Conservation (phyloP, 2,113 vertebrate genomes). For the Hippolais icterina region DNA sequence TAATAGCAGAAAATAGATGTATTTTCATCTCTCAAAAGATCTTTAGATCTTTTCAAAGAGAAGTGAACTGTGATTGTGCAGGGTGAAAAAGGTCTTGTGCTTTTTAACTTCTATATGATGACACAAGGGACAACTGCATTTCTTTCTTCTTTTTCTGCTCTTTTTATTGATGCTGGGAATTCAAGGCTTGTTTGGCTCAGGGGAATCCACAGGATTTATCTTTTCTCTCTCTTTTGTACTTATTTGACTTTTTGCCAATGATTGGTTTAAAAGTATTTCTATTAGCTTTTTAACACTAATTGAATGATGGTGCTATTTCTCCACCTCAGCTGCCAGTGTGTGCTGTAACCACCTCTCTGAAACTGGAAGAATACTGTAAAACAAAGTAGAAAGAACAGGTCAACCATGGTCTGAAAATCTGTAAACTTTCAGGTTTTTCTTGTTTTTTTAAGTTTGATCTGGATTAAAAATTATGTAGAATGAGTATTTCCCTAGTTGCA, state of each 20-base stretch:
- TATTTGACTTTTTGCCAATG: not conserved
- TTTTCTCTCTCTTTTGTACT: not conserved
- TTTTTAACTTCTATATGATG: constrained; percentile 44
- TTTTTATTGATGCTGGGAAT: constrained; percentile 8
- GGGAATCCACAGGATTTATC: not conserved
- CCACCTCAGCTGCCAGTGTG: not conserved
- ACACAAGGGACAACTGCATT: constrained; percentile 18
- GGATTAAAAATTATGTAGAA: not conserved
- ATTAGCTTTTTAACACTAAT: not conserved
- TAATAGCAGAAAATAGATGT: constrained; percentile 44
- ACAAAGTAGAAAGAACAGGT: not conserved
- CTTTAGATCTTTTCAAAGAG: constrained; percentile 42
- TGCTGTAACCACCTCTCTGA: not conserved
- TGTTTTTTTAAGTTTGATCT: not conserved
- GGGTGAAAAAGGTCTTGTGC: constrained; percentile 39
- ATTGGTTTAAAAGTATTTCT: not conserved
- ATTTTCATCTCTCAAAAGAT: constrained; percentile 46
- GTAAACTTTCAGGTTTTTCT: not conserved
- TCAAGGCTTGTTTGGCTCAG: not conserved
- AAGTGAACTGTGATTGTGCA: constrained; percentile 43
- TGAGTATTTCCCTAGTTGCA: not conserved
- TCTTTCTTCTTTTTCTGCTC: constrained; percentile 13
- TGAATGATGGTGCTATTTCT: not conserved
- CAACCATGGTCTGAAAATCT: not conserved
- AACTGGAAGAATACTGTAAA: not conserved